phyloP scores from a whole-genome alignment of 2,888 invertebrate species.

The Cheilosia pagana region DNA sequence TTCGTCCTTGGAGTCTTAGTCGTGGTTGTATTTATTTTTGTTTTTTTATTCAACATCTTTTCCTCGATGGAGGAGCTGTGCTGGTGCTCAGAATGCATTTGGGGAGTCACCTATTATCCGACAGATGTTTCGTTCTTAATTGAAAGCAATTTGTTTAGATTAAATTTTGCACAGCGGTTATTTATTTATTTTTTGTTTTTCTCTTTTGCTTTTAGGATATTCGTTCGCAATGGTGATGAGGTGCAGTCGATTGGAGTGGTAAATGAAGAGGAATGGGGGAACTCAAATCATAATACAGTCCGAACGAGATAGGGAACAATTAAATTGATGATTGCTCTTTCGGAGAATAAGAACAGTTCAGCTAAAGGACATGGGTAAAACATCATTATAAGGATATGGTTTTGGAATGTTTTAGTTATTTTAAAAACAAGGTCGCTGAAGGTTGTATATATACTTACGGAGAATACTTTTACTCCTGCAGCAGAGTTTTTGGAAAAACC shows the following conservation, averaged over 20 bases:
- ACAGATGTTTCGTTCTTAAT: conserved; percentile 61
- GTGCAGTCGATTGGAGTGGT: not conserved
- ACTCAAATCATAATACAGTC: not conserved
- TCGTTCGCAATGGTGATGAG: not conserved
- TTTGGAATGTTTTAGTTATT: no score
- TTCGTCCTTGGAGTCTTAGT: conserved; percentile 33
- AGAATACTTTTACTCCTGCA: no score
- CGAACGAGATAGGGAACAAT: not conserved
- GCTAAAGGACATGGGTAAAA: no score
- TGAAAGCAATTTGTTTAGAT: conserved; percentile 66
- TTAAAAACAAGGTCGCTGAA: no score
- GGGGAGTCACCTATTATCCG: conserved; percentile 48
- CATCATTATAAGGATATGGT: no score
- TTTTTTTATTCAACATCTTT: conserved; percentile 16
- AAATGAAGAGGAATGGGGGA: not conserved
- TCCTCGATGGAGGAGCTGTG: conserved; percentile 11
- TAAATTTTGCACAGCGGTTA: conserved; percentile 46
- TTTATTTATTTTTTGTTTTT: conserved; percentile 38
- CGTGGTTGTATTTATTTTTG: conserved; percentile 15
- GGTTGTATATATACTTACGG: no score
- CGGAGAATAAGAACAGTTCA: no score
- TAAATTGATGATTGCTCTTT: no score
- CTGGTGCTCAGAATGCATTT: conserved; percentile 30
- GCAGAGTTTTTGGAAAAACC: no score
- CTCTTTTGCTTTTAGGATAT: not conserved